Base-by-base conservation (phyloP, 2,113 vertebrate species). In the Plestiodon gilberti region DNA sequence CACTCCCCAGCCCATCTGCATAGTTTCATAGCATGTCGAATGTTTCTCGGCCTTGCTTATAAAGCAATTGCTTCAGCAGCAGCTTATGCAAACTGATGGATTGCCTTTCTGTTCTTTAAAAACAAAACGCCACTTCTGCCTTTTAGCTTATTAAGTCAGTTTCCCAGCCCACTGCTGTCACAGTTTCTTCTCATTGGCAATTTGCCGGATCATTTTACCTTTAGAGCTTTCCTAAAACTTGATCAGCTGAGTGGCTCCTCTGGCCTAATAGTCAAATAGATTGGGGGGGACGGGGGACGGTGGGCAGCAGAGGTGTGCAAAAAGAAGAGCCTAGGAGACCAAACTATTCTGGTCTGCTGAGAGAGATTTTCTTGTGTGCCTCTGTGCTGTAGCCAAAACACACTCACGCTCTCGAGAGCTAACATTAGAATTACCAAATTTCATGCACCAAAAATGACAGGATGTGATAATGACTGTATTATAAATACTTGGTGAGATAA, bases 61-160 rank as follows among this genome's bases (percentile, higher is more conserved):
- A 35, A 70, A 85, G 78, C 18, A 71, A 78, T 70, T 70, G 62
- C n/a, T 82, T 70, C 57, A 57, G 43, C 57, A 57, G 43, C 22
- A 18, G 70, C 15, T 76, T 81, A 80, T 87, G 81, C 78, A 73
- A 57, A 76, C 61, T n/a, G 64, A 84, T 61, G 77, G 80, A 59
- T 88, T 88, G 59, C 48, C 43, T 38, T 65, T 43, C 43, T 76
- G 55, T 18, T 1, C 15, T 1, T 86, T 52, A 74, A 84, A 48
- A 48, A 48, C 43, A 48, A 48, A 48, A 48, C 4, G 77, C 57
- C 61, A 20, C 86, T 84, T 84, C 65, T 73, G 40, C 65, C 82
- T 77, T 87, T 87, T 84, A 71, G 25, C 65, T 84, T 84, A 77
- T 76, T 59, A 87, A 81, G 81, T 83, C 62, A 14, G 9, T 57